These are phyloP conservation scores for Bujurquina vittata DNA, from an alignment of 2,113 vertebrate species.

Conservation along the genomic window DNA sequence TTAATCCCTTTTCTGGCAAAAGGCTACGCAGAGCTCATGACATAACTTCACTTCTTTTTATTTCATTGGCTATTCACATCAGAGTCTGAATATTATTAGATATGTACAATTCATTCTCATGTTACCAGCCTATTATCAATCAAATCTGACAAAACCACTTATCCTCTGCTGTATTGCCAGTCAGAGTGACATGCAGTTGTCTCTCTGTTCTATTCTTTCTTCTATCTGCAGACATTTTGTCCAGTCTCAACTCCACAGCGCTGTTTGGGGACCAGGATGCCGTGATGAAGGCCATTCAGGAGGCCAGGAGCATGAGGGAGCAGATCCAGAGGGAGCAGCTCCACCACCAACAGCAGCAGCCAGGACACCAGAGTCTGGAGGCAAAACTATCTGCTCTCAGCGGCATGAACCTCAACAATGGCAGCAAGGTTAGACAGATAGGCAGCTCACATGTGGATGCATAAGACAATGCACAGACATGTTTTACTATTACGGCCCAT, in stretches of 20 bases:
- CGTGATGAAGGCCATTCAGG: slow-evolving; percentile 99
- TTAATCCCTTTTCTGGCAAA: background rate
- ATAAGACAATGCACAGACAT: background rate
- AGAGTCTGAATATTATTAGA: background rate
- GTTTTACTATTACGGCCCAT: background rate
- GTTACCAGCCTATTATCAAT: background rate
- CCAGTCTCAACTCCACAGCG: slow-evolving; percentile 96
- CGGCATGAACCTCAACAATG: slow-evolving; percentile 92
- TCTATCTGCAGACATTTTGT: slow-evolving; percentile 91
- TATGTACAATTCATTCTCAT: background rate
- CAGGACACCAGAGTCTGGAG: slow-evolving; percentile 81
- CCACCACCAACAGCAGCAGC: slow-evolving; percentile 88
- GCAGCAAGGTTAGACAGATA: slow-evolving; percentile 89
- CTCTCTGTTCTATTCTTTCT: background rate
- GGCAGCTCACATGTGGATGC: background rate
- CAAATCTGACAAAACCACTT: background rate
- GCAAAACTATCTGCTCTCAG: slow-evolving; percentile 91
- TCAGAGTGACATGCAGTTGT: background rate
- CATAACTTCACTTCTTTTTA: background rate
- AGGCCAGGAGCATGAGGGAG: slow-evolving; percentile 97
- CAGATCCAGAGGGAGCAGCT: slow-evolving; percentile 93
- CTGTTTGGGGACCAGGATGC: slow-evolving; percentile 98
- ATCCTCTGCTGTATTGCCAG: background rate
- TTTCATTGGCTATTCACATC: background rate
- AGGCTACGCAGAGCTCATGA: background rate